Evolutionary conservation across 2,888 invertebrate genomes (phyloP), one percentile per base, ranked within the genome.

Genomic region (Platynereis dumerilii): DNA sequence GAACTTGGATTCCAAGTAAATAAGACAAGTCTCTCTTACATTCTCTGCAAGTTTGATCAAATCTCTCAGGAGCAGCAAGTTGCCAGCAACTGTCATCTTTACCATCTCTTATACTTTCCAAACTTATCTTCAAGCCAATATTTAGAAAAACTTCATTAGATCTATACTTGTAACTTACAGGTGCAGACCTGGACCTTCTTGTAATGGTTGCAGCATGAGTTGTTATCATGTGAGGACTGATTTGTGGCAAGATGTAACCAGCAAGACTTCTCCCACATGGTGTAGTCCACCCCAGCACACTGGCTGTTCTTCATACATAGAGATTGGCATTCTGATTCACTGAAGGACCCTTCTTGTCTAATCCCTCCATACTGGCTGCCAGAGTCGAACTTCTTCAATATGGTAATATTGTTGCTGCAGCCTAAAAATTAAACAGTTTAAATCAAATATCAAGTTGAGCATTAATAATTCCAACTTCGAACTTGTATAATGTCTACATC

Each of bases 121-220:
- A n/a, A n/a, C n/a, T n/a, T n/a, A n/a, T n/a, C n/a, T n/a, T n/a
- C n/a, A n/a, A n/a, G n/a, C n/a, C n/a, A n/a, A n/a, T n/a, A n/a
- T n/a, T n/a, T n/a, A n/a, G n/a, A n/a, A n/a, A n/a, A n/a, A n/a
- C n/a, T n/a, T n/a, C n/a, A n/a, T n/a, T n/a, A n/a, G n/a, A n/a
- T n/a, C n/a, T n/a, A n/a, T n/a, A n/a, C n/a, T n/a, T n/a, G 34
- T 34, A 34, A 55, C 56, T 55, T 55, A 55, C 56, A 55, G 3
- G 20, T 22, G 56, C 56, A 55, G 7, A 55, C 56, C 20, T 55
- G n/a, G n/a, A 22, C 39, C 42, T 58, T 58, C 42, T 58, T 58
- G 26, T 58, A 58, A 24, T 58, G 58, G 26, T 58, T 58, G 20
- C 58, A 58, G 42, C 58, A 58, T 10, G 58, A 5, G 42, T n/a